A percentile compares a stretch with the other conserved stretches of the same genome.
Evolutionary conservation across 1,140 invertebrate species (phyloP).

Genomic region (Maconellicoccus hirsutus): DNA sequence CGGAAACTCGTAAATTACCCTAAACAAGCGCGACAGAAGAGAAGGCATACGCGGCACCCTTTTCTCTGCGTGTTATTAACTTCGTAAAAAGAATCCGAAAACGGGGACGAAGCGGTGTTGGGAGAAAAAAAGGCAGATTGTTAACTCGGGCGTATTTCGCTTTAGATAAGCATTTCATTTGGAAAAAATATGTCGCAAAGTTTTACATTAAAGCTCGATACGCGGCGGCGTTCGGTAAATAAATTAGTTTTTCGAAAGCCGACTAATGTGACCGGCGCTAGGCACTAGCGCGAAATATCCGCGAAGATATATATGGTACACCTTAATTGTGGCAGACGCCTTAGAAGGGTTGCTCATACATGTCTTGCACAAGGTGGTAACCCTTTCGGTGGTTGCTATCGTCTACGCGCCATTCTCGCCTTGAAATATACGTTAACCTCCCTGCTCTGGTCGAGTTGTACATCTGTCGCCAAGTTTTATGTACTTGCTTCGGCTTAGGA

Average conservation of each 20-base stretch:
- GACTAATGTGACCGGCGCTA: no score
- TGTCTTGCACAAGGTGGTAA: neutral
- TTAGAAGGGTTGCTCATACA: neutral
- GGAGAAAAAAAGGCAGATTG: neutral
- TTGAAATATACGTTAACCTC: neutral
- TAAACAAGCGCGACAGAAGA: constrained; percentile 16
- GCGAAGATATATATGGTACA: no score
- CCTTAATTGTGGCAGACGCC: no score
- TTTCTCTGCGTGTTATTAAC: neutral
- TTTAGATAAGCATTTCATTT: neutral
- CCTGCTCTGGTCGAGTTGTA: neutral
- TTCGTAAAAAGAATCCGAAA: neutral
- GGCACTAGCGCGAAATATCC: no score
- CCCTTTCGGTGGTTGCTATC: neutral
- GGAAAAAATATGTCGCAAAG: neutral
- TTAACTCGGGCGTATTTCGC: neutral
- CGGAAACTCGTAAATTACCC: constrained; percentile 20
- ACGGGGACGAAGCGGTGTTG: neutral
- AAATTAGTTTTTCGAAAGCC: no score
- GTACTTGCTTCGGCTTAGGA: neutral
- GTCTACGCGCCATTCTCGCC: neutral
- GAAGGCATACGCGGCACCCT: neutral
- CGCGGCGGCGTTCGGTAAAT: no score
- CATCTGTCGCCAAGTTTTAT: constrained; percentile 18
- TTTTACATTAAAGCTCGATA: neutral